phyloP scores from a whole-genome alignment of 2,797 vertebrate species.

The Phrynocephalus guinanensis region DNA sequence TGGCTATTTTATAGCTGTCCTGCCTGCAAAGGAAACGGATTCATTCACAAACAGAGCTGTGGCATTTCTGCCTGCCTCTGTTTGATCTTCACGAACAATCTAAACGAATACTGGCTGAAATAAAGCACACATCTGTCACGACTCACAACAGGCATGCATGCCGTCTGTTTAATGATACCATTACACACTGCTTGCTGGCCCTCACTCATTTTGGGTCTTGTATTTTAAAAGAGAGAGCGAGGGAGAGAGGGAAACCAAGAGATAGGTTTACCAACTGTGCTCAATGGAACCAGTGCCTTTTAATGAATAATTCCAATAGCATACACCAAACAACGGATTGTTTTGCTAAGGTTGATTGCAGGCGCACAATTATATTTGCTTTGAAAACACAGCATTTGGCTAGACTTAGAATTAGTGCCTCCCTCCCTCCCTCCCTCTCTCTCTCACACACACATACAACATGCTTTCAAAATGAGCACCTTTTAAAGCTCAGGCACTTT shows the following conservation, averaged over 20 bases:
- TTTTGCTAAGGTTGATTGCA: conserved; percentile 58
- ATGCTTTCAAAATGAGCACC: conserved; percentile 37
- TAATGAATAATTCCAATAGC: conserved; percentile 64
- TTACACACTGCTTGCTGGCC: conserved; percentile 71
- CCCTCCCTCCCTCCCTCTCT: not conserved
- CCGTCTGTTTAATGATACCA: conserved; percentile 80
- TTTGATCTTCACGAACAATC: conserved; percentile 79
- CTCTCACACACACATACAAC: conserved; percentile 31
- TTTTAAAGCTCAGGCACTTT: conserved; percentile 35
- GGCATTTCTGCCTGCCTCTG: conserved; percentile 70
- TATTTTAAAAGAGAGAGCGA: conserved; percentile 54
- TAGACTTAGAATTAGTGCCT: conserved; percentile 30
- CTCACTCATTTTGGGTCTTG: conserved; percentile 67
- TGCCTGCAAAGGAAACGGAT: conserved; percentile 73
- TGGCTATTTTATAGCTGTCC: conserved; percentile 77
- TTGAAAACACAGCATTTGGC: conserved; percentile 35
- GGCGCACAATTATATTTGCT: conserved; percentile 37
- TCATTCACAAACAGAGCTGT: conserved; percentile 74
- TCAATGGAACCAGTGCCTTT: conserved; percentile 58
- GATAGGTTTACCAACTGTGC: conserved; percentile 76
- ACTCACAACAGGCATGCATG: conserved; percentile 76
- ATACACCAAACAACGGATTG: conserved; percentile 41
- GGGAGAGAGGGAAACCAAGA: conserved; percentile 65
- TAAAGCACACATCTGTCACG: conserved; percentile 74
- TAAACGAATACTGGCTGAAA: conserved; percentile 69